Base-by-base conservation (phyloP, 2,113 vertebrate genomes). In the Xiphorhynchus elegans region DNA sequence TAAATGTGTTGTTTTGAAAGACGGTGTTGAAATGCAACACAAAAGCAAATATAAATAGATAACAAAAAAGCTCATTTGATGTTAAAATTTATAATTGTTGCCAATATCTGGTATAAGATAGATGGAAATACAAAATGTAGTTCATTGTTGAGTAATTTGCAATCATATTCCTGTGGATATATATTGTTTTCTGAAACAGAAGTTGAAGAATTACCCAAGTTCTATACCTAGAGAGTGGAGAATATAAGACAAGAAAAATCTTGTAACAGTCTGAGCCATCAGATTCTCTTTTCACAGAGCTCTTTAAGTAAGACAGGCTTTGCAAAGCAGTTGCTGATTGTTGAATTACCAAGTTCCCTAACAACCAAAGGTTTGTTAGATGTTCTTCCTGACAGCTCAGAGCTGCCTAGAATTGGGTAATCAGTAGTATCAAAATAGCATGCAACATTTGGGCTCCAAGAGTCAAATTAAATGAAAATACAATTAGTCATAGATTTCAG, bases 381-480 rank as follows among this genome's bases (percentile, higher is more conserved):
- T 4, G 12, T 76, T 88, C 40, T 79, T 85, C 63, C 40, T 93
- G 77, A 29, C 66, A 96, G 66, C 67, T 82, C 52, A 76, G 66
- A 84, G 73, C 55, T 90, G 40, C 72, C 90, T 76, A 93, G 75
- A 95, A 92, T 47, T 9, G 26, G 26, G 44, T 80, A 73, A 69
- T 91, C 69, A 67, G 70, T 90, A 91, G 15, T 73, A 81, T 47
- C 79, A 92, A 87, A 82, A 79, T 40, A 95, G 49, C 29, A 87
- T n/a, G 49, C 78, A 94, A 82, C 9, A 46, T 55, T 66, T 72
- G 75, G 1, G 12, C 59, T 92, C 93, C 21, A 77, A 92, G 96
- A 94, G 72, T 93, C 42, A 94, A 87, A 92, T 86, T 26, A 75
- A 94, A 92, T 87, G 49, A 96, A 97, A 97, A 96, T 87, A 95